Conservation (phyloP, 2,888 invertebrate species). For the Acanthosepion lycidas region DNA sequence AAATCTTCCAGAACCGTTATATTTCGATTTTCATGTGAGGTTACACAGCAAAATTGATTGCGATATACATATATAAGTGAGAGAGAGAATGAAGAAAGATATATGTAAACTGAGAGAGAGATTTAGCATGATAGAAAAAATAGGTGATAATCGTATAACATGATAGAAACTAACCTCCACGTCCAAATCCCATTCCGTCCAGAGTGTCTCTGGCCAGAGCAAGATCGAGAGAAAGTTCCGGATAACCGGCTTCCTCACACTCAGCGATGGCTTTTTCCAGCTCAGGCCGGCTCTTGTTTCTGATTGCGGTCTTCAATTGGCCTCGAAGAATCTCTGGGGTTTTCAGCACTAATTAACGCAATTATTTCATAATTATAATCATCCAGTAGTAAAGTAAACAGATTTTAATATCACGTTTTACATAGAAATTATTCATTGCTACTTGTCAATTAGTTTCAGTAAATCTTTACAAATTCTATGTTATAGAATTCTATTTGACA, state of each 20-base stretch:
- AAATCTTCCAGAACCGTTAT: no score
- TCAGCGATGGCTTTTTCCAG: neutral
- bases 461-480: no score
- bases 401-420: neutral
- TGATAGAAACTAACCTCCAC: conserved; percentile 36
- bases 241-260: neutral
- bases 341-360: neutral
- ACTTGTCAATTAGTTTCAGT: no score
- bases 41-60: no score
- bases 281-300: neutral
- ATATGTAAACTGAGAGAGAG: no score
- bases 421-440: no score
- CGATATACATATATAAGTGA: no score
- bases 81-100: no score
- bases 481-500: no score
- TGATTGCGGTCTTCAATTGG: neutral
- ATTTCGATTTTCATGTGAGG: no score
- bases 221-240: conserved; percentile 34
- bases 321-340: neutral
- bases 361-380: neutral
- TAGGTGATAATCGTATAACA: no score
- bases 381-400: neutral
- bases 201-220: conserved; percentile 36
- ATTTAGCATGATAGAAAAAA: no score
- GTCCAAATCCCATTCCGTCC: neutral